These are phyloP conservation scores for Darevskia nairensis DNA, from an alignment of 2,797 vertebrate genomes.

Conservation along the genomic window DNA sequence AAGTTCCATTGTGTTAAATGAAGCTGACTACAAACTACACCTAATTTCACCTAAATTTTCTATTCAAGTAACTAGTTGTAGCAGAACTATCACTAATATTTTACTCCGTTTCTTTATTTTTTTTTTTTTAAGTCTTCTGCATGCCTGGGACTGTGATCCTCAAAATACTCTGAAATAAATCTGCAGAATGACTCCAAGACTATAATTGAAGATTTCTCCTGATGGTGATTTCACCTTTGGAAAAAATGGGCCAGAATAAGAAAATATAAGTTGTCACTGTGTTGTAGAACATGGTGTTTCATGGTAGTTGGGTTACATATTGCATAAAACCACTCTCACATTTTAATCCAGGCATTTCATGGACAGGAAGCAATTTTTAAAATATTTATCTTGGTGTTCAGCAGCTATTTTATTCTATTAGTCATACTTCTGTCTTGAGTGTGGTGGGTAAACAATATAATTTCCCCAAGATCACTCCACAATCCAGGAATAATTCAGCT, in stretches of 20 bases:
- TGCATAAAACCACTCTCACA: conserved; percentile 2
- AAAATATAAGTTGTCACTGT: conserved; percentile 27
- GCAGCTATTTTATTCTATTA: conserved; percentile 4
- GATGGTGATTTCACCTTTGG: not conserved
- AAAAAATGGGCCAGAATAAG: conserved; percentile 21
- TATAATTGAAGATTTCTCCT: conserved; percentile 42
- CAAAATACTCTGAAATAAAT: not conserved
- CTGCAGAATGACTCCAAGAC: conserved; percentile 31
- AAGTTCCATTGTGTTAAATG: too few relatives aligned
- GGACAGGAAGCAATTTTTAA: conserved; percentile 31
- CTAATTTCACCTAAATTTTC: not conserved
- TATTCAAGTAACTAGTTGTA: conserved; percentile 43
- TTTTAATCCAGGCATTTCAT: conserved; percentile 27
- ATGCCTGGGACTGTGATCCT: not conserved
- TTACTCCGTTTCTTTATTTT: conserved; percentile 8
- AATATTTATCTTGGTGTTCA: not conserved
- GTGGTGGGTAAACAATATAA: conserved; percentile 25
- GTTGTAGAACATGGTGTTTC: not conserved
- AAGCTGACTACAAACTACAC: too few relatives aligned
- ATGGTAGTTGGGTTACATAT: conserved; percentile 1
- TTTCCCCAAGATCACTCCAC: not conserved
- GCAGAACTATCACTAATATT: conserved; percentile 23
- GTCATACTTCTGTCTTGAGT: not conserved
- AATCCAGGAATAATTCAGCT: not conserved
- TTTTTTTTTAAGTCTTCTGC: not conserved